Evolutionary conservation across 2,113 vertebrate species (phyloP).

Genomic region (Malurus cyaneus): DNA sequence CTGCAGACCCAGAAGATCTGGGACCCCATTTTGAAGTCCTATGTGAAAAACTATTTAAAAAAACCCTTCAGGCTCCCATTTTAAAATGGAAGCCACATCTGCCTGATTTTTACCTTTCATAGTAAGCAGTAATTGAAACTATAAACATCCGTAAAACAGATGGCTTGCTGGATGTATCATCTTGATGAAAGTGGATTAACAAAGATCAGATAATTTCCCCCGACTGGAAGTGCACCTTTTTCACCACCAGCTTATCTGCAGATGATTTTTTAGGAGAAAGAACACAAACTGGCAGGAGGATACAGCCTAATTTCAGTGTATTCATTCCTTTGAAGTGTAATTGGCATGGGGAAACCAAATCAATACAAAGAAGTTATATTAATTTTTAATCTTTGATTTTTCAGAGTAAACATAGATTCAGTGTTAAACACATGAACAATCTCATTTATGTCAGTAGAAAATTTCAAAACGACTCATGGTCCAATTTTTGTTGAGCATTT

Average conservation of each 20-base stretch:
- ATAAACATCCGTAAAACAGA: neutral
- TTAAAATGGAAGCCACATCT: neutral
- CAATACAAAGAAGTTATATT: neutral
- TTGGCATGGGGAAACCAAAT: neutral
- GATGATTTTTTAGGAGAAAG: neutral
- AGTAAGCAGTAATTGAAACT: neutral
- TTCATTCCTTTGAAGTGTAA: neutral
- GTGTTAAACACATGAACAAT: neutral
- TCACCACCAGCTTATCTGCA: neutral
- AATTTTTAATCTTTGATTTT: constrained; percentile 3
- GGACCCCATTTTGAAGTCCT: neutral
- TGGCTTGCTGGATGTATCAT: neutral
- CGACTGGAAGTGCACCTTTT: neutral
- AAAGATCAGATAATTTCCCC: neutral
- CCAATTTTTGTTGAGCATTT: neutral
- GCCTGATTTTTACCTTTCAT: neutral
- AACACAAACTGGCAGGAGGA: neutral
- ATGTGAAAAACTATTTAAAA: neutral
- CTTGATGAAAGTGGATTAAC: neutral
- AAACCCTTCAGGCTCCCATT: neutral
- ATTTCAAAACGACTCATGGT: neutral
- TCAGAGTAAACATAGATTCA: neutral
- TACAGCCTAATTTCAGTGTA: neutral
- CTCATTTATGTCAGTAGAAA: neutral
- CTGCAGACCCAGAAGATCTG: neutral